Conservation (phyloP, 2,797 vertebrate genomes). For the Sardinella longiceps region DNA sequence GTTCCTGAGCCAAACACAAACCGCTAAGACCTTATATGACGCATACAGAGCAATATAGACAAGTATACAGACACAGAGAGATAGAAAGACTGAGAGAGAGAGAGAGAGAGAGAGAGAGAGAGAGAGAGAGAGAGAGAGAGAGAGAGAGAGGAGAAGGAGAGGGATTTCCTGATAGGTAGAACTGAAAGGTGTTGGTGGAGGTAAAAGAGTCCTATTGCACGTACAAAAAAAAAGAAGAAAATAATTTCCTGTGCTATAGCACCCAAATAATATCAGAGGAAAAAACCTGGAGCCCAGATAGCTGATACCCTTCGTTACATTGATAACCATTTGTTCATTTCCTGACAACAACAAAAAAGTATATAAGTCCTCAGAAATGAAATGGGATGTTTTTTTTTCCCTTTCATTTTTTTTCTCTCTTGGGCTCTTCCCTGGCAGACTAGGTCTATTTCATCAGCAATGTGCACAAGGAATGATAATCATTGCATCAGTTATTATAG, state of each 20-base stretch:
- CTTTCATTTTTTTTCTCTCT: constrained; percentile 49
- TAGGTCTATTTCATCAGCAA: constrained; percentile 81
- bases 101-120: background rate
- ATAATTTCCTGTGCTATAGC: constrained; percentile 96
- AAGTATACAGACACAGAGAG: constrained; percentile 63
- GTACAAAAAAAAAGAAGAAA: constrained; percentile 67
- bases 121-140: constrained; percentile 3
- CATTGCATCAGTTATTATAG: constrained; percentile 92
- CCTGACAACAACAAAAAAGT: constrained; percentile 93
- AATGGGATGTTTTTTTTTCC: constrained; percentile 76
- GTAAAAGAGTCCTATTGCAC: constrained; percentile 54
- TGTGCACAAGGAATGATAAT: constrained; percentile 86
- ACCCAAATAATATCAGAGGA: constrained; percentile 90
- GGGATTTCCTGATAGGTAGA: constrained; percentile 52
- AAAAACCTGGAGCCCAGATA: constrained; percentile 92
- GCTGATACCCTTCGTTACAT: constrained; percentile 89
- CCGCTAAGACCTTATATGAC: constrained; percentile 63
- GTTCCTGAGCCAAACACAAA: constrained; percentile 63
- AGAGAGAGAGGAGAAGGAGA: constrained; percentile 30
- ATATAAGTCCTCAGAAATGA: constrained; percentile 81
- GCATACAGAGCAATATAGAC: constrained; percentile 60
- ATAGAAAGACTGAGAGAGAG: no score
- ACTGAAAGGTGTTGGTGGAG: background rate
- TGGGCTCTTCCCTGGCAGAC: constrained; percentile 73
- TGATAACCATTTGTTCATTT: constrained; percentile 99